Base-by-base conservation (phyloP, 1,140 invertebrate genomes). In the Neomicropteryx cornuta region DNA sequence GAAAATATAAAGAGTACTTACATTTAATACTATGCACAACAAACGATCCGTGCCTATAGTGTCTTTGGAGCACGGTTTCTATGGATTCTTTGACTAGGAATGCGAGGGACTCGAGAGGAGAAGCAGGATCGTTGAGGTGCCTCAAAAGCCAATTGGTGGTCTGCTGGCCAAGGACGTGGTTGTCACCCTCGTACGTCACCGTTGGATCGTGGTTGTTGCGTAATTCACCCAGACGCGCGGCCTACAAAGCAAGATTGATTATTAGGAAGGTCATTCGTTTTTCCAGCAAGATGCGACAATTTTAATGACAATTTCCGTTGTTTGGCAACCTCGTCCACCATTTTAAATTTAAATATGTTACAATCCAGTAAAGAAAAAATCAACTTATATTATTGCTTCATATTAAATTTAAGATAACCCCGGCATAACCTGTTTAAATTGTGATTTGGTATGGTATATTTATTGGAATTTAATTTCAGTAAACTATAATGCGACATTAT, bases 111-210 rank as follows among this genome's bases (percentile, higher is more conserved):
- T 66, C 68, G 10, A 83, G 61, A 1, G 83, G 80, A 13, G 77
- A 76, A 2, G 68, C 43, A 5, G 68, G 57, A 22, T 60, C 63
- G 31, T 60, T 49, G 71, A 75, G 81, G 49, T 84, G 72, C 22
- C 71, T 71, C 20, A 92, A 51, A 28, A 93, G 64, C 82, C 84
- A 90, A 60, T 97, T 97, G 55, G 84, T 88, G 0, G 90, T 80
- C 71, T 97, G 94, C 56, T 97, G 93, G 6, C 91, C 75, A 4
- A 97, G 68, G 27, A 97, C 89, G 62, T 93, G 93, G 64, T 94
- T 95, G 60, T 97, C 93, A 4, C 93, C 94, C 68, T 97, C 93
- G 51, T 95, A 97, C 1, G 92, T 97, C 45, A 83, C 83, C 47
- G 87, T 89, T 0, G 89, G 84, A 67, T 97, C 93, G 62, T 94